These are phyloP conservation scores for Drosophila stalkeri DNA, from an alignment of 2,888 invertebrate species.

Conservation along the genomic window DNA sequence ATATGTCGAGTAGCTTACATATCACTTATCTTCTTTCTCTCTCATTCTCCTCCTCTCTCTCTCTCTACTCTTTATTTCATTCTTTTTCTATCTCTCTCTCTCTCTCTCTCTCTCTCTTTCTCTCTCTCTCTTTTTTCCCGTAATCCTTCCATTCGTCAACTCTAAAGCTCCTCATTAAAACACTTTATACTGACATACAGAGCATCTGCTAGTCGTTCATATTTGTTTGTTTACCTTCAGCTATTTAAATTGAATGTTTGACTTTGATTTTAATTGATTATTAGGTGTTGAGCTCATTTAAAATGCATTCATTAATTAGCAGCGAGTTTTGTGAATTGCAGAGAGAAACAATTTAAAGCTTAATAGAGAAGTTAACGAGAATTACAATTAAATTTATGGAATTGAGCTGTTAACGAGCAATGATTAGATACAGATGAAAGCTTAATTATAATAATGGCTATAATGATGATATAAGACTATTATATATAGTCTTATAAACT, in stretches of 20 bases:
- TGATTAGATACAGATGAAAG: neutral
- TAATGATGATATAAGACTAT: neutral
- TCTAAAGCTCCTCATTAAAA: too few relatives aligned
- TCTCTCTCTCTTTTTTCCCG: too few relatives aligned
- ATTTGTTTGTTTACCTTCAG: neutral
- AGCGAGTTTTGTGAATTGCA: neutral
- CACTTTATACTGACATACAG: too few relatives aligned
- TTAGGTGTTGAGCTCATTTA: constrained; percentile 11
- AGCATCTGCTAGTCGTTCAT: neutral
- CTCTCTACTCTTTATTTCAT: too few relatives aligned
- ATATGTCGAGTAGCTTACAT: too few relatives aligned
- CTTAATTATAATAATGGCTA: neutral
- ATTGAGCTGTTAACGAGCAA: neutral
- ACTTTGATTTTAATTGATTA: constrained; percentile 5
- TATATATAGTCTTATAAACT: too few relatives aligned
- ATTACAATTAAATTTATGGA: neutral
- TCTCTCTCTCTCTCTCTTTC: too few relatives aligned
- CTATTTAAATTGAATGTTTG: neutral
- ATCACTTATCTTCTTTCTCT: too few relatives aligned
- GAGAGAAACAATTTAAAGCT: neutral
- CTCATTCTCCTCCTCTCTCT: too few relatives aligned
- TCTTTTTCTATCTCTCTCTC: too few relatives aligned
- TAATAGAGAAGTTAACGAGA: neutral
- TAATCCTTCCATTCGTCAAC: too few relatives aligned
- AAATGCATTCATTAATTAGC: constrained; percentile 2